These are phyloP conservation scores for Microplitis demolitor DNA, from an alignment of 1,140 invertebrate species.

Conservation along the genomic window DNA sequence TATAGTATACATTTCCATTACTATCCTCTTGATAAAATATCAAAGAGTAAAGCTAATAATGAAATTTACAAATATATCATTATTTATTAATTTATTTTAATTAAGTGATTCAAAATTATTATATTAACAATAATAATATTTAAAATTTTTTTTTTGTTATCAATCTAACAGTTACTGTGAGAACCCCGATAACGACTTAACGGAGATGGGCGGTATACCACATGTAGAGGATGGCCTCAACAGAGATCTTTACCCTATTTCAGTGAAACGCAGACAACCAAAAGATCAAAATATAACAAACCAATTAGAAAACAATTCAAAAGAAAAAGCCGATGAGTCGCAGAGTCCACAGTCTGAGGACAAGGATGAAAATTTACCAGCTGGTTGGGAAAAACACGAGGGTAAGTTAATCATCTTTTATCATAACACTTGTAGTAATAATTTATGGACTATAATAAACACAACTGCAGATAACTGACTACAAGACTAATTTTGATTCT, in stretches of 20 bases:
- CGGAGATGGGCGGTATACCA: constrained; percentile 64
- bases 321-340: constrained; percentile 45
- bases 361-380: constrained; percentile 69
- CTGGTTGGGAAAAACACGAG: constrained; percentile 93
- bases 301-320: constrained; percentile 51
- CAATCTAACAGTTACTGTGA: constrained; percentile 62
- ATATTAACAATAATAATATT: constrained; percentile 12
- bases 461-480: constrained; percentile 26
- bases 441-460: too few species aligned
- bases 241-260: constrained; percentile 77
- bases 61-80: too few species aligned
- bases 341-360: constrained; percentile 57
- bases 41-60: too few species aligned
- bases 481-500: constrained; percentile 24
- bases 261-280: constrained; percentile 69
- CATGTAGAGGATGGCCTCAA: constrained; percentile 73
- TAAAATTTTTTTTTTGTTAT: constrained; percentile 12
- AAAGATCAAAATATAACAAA: constrained; percentile 57
- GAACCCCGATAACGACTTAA: constrained; percentile 64
- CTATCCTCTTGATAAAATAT: too few species aligned
- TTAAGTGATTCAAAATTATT: too few species aligned
- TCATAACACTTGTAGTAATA: too few species aligned
- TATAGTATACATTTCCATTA: too few species aligned
- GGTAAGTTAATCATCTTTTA: too few species aligned
- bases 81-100: too few species aligned